Base-by-base conservation (phyloP, 2,888 invertebrate genomes). In the Halictus ligatus region DNA sequence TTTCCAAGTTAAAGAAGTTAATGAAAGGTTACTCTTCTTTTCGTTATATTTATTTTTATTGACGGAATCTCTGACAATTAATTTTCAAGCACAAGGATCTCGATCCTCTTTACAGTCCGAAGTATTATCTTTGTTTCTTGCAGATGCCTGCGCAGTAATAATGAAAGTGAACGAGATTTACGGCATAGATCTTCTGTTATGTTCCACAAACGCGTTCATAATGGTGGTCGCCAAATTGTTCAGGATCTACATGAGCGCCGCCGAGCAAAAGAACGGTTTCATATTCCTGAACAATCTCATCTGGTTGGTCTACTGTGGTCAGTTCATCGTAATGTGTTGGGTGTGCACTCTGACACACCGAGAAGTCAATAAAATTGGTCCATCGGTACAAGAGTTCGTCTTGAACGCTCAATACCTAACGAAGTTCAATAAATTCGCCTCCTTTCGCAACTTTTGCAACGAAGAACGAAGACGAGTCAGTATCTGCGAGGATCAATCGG, bases 221-320 rank as follows among this genome's bases (percentile, higher is more conserved):
- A 93, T 93, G 93, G 92, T 93, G 10, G 92, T 94, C 7, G 92
- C 93, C 2, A 93, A 93, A 7, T 87, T 94, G 0, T 94, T 94
- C 58, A 87, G 94, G 40, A 93, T 94, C 58, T 94, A 94, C 77
- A 94, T 93, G 92, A 91, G 94, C 15, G 92, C 93, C 2, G 93
- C 91, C 2, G 93, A 94, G 46, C 78, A 82, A 4, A 92, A 92
- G 69, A 88, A 84, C 64, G 86, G 76, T 4, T 94, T 93, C 58
- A 93, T 94, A 82, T 54, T 93, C 64, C 90, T 93, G 67, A 94
- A 94, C 79, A 94, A 94, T 67, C 85, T 93, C 0, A 92, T 94
- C 50, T 94, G 94, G 94, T 86, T 94, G 48, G 90, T 92, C 43
- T 93, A 94, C 60, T 80, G 88, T 0, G 78, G 84, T 0, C 92